Percentiles rank a stretch among this genome's conserved stretches.
Conservation (phyloP, 1,140 invertebrate species). For the Neotoxoptera formosana region DNA sequence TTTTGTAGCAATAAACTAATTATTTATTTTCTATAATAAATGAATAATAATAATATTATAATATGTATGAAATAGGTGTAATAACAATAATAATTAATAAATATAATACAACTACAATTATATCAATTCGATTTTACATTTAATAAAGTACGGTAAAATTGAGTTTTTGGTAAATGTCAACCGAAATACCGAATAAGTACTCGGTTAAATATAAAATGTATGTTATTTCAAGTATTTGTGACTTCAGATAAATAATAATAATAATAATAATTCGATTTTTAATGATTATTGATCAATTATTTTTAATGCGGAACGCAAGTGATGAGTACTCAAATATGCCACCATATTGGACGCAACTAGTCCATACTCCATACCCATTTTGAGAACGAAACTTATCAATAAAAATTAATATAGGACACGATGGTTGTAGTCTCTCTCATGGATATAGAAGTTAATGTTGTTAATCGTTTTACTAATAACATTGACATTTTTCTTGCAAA, state of each 20-base stretch:
- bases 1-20: no score
- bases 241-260: background rate
- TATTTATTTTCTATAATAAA: no score
- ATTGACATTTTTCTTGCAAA: no score
- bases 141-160: background rate
- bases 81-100: no score
- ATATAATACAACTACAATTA: background rate
- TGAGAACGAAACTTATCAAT: background rate
- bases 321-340: background rate
- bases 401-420: no score
- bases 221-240: background rate
- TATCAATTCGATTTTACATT: background rate
- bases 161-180: background rate
- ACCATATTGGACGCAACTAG: background rate
- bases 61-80: no score
- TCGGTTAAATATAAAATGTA: background rate
- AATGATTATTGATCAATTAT: background rate
- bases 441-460: no score
- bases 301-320: background rate
- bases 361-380: background rate
- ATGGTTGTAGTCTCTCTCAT: no score
- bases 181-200: background rate
- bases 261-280: background rate
- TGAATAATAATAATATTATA: no score
- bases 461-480: no score